These are phyloP conservation scores for Pyralis farinalis DNA, from an alignment of 2,888 invertebrate genomes.

Conservation along the genomic window DNA sequence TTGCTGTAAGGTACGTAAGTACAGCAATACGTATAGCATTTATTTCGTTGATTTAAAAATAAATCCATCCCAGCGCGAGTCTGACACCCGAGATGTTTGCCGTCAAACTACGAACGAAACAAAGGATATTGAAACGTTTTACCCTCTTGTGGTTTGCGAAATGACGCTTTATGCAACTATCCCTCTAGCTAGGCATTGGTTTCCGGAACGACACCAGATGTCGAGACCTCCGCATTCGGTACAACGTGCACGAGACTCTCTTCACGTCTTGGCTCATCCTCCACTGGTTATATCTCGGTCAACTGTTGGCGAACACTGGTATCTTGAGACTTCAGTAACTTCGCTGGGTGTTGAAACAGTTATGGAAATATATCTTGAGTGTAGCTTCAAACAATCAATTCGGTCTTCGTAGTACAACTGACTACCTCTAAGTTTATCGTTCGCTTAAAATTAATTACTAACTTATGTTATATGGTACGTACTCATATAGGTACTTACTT, in stretches of 20 bases:
- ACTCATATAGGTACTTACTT: no score
- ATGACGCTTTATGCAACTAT: constrained; percentile 55
- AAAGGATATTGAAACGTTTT: constrained; percentile 60
- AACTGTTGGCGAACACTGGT: constrained; percentile 41
- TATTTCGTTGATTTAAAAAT: no score
- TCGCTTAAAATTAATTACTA: no score
- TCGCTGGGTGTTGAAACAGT: constrained; percentile 50
- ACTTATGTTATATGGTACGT: no score
- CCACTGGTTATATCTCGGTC: constrained; percentile 40
- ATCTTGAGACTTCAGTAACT: constrained; percentile 42
- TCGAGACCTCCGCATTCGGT: constrained; percentile 31
- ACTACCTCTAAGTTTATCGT: no score
- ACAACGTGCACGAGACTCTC: constrained; percentile 25
- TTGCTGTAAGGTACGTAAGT: no score
- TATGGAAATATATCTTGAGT: constrained; percentile 45
- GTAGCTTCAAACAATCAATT: constrained; percentile 17
- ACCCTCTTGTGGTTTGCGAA: constrained; percentile 53
- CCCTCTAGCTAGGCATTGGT: constrained; percentile 35
- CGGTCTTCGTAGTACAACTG: neutral
- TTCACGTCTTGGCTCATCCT: constrained; percentile 37
- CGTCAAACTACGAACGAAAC: constrained; percentile 36
- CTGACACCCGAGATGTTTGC: constrained; percentile 31
- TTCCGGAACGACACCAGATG: constrained; percentile 33
- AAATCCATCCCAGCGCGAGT: no score
- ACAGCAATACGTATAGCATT: no score